These are phyloP conservation scores for Leptopilina clavipes DNA, from an alignment of 1,140 invertebrate species.

Conservation along the genomic window DNA sequence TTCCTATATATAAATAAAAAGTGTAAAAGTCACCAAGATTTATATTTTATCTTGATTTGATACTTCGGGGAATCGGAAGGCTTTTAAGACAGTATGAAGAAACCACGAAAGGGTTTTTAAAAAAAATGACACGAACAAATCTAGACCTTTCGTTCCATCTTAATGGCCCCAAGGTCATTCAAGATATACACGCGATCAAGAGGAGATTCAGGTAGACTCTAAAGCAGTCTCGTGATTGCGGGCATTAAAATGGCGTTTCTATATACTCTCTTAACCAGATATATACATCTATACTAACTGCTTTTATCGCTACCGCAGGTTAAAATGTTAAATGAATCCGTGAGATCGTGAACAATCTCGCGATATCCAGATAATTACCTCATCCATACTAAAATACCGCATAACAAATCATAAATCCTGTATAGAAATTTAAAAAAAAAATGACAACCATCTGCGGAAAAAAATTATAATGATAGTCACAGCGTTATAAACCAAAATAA, in stretches of 20 bases:
- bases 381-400: background rate
- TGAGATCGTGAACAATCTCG: background rate
- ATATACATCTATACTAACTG: no score
- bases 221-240: slow-evolving; percentile 15
- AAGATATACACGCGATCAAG: slow-evolving; percentile 5
- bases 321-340: slow-evolving; percentile 26
- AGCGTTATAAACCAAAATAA: no score
- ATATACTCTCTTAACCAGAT: background rate
- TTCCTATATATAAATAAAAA: no score
- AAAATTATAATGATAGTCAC: no score
- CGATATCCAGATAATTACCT: background rate
- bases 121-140: slow-evolving; percentile 26
- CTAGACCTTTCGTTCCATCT: slow-evolving; percentile 7
- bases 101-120: background rate
- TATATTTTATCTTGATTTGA: no score
- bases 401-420: background rate
- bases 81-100: background rate
- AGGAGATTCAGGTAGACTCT: slow-evolving; percentile 25
- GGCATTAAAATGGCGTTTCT: slow-evolving; percentile 19
- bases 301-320: background rate
- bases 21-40: no score
- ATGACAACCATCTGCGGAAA: no score
- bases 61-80: slow-evolving; percentile 1
- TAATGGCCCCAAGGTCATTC: slow-evolving; percentile 31
- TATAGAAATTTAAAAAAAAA: slow-evolving; percentile 3